These are phyloP conservation scores for Pollenia amentaria DNA, from an alignment of 2,888 invertebrate species.

Conservation along the genomic window DNA sequence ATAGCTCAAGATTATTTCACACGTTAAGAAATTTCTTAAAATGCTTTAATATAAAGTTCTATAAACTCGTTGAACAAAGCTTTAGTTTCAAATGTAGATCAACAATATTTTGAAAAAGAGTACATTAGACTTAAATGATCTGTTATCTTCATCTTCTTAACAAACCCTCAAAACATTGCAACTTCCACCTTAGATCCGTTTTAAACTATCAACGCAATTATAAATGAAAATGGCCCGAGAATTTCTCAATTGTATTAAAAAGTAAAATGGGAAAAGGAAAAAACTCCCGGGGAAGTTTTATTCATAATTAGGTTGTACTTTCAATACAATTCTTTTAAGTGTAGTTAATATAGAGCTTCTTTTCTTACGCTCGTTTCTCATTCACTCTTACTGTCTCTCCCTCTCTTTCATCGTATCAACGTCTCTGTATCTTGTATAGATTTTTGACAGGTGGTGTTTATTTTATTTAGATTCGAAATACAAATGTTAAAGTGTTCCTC, in stretches of 20 bases:
- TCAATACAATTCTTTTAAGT: not conserved
- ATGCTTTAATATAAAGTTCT: not conserved
- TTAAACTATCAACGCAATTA: too few species aligned
- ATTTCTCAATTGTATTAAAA: too few species aligned
- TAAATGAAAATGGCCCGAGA: too few species aligned
- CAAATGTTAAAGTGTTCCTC: slow-evolving; percentile 76
- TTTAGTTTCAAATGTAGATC: too few species aligned
- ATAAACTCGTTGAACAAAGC: not conserved
- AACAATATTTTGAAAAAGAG: too few species aligned
- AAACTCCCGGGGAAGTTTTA: too few species aligned
- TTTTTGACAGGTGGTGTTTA: slow-evolving; percentile 83
- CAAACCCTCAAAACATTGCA: too few species aligned
- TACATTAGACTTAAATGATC: too few species aligned
- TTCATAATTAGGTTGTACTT: too few species aligned
- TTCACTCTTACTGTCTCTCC: slow-evolving; percentile 26
- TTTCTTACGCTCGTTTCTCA: not conserved
- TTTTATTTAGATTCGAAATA: slow-evolving; percentile 64
- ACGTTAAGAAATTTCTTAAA: slow-evolving; percentile 3
- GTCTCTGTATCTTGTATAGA: slow-evolving; percentile 68
- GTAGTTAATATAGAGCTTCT: not conserved
- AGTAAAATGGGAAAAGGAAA: too few species aligned
- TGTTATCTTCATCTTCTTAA: too few species aligned
- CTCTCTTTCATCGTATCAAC: slow-evolving; percentile 74
- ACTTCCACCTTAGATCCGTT: too few species aligned
- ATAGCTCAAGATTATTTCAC: slow-evolving; percentile 31